phyloP scores from a whole-genome alignment of 2,888 invertebrate genomes.

The Carabus problematicus region DNA sequence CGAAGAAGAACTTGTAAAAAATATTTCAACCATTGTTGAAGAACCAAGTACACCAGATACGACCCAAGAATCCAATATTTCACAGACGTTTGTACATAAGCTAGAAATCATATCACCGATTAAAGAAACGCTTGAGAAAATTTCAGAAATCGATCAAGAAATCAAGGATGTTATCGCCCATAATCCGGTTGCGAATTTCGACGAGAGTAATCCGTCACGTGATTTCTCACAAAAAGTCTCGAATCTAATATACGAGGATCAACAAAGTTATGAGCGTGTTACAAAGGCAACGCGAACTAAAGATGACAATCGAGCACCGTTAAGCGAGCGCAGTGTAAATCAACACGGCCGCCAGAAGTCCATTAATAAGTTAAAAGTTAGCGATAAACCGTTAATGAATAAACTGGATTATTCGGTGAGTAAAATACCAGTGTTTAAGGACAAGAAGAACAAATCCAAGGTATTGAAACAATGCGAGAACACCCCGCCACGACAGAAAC shows the following conservation, averaged over 20 bases:
- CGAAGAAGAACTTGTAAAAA: conserved; percentile 25
- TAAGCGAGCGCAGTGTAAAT: conserved; percentile 51
- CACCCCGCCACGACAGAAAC: conserved; percentile 52
- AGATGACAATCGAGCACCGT: conserved; percentile 51
- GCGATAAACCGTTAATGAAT: conserved; percentile 53
- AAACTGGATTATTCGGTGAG: conserved; percentile 50
- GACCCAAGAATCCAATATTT: conserved; percentile 4
- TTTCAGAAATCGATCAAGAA: conserved; percentile 36
- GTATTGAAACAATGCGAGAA: conserved; percentile 55
- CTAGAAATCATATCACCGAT: conserved; percentile 22
- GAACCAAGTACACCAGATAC: conserved; percentile 12
- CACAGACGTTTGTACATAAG: conserved; percentile 17
- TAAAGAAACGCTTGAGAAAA: conserved; percentile 27
- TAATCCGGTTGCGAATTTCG: conserved; percentile 50
- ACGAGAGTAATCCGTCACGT: conserved; percentile 42
- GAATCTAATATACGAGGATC: conserved; percentile 68
- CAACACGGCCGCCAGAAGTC: conserved; percentile 47
- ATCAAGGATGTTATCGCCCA: conserved; percentile 34
- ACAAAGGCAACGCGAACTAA: conserved; percentile 48
- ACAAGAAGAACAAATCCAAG: conserved; percentile 48
- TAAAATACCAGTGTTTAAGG: conserved; percentile 56
- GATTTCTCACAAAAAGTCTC: conserved; percentile 60
- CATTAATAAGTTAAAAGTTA: conserved; percentile 52
- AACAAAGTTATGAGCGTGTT: conserved; percentile 54
- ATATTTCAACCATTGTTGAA: conserved; percentile 12